Evolutionary conservation across 2,113 vertebrate genomes (phyloP).

Genomic region (Cyprinodon variegatus): DNA sequence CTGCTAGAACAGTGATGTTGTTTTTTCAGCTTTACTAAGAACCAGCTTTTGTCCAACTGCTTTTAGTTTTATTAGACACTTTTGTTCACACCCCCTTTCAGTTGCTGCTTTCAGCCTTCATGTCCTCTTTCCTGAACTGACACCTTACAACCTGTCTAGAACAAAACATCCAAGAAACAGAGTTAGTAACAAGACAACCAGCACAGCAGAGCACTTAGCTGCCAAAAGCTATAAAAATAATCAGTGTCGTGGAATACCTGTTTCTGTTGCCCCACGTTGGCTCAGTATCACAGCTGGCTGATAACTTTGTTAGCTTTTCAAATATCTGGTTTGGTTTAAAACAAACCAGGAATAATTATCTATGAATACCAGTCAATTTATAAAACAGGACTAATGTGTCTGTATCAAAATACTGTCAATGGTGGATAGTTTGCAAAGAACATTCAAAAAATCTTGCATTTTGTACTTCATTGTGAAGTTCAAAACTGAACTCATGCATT

Average conservation of each 20-base stretch:
- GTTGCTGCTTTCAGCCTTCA: neutral
- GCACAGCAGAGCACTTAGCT: neutral
- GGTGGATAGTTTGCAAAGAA: neutral
- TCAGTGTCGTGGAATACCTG: neutral
- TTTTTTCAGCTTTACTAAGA: neutral
- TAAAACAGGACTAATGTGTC: neutral
- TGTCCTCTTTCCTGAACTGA: neutral
- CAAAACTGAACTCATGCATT: too few relatives aligned
- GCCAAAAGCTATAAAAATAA: neutral
- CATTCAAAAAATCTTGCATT: neutral
- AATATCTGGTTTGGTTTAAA: neutral
- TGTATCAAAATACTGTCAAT: neutral
- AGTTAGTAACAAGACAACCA: neutral
- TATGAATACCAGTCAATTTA: neutral
- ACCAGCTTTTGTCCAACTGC: constrained; percentile 1
- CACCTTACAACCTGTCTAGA: constrained; percentile 6
- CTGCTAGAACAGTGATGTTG: neutral
- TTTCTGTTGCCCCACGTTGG: neutral
- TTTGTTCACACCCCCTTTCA: neutral
- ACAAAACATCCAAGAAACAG: neutral
- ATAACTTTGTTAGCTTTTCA: neutral
- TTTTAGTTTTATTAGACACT: neutral
- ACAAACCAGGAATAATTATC: neutral
- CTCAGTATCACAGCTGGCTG: neutral
- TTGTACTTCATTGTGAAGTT: too few relatives aligned